A percentile compares a stretch with the other conserved stretches of the same genome.
Conservation (phyloP, 2,888 invertebrate species). For the Sinopyrophorus schimmeli region DNA sequence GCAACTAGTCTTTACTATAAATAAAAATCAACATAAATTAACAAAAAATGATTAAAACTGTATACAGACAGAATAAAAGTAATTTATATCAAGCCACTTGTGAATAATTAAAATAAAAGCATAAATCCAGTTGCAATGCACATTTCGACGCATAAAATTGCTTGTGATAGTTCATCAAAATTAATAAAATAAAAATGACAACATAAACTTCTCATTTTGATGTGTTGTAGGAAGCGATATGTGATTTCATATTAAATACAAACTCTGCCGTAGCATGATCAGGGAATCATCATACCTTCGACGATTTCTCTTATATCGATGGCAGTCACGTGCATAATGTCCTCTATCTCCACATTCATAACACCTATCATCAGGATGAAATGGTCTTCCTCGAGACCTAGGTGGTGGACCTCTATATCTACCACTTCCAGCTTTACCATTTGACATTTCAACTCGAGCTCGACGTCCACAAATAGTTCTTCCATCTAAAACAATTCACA, state of each 20-base stretch:
- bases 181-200: constrained; percentile 15
- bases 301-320: constrained; percentile 64
- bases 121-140: constrained; percentile 33
- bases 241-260: too few species aligned
- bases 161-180: not conserved
- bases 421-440: constrained; percentile 70
- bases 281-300: constrained; percentile 59
- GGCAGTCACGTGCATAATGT: constrained; percentile 91
- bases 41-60: not conserved
- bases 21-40: too few species aligned
- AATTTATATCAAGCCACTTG: not conserved
- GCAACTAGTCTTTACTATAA: constrained; percentile 22
- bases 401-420: constrained; percentile 62
- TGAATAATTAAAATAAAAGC: not conserved
- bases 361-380: constrained; percentile 89
- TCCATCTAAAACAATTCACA: constrained; percentile 61
- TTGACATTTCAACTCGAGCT: constrained; percentile 90
- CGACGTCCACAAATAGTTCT: constrained; percentile 86
- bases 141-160: constrained; percentile 21
- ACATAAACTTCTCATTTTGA: constrained; percentile 13
- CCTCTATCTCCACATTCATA: constrained; percentile 94
- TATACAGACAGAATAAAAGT: not conserved
- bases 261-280: too few species aligned
- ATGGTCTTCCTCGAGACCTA: constrained; percentile 68
- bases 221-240: constrained; percentile 18